Conservation (phyloP, 2,888 invertebrate genomes). For the Liodrosophila aerea region DNA sequence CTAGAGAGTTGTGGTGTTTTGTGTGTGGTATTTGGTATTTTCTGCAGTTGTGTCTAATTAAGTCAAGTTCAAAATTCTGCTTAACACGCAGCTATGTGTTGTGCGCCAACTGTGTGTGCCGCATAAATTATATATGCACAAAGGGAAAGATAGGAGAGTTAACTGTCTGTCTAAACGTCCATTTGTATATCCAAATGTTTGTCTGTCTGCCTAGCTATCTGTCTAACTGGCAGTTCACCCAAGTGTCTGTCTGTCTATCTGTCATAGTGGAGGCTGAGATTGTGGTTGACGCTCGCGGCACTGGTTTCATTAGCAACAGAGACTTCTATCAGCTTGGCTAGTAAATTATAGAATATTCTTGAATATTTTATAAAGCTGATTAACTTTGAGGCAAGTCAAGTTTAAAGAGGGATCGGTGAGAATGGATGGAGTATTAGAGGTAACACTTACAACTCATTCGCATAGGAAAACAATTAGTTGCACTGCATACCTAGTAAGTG, state of each 20-base stretch:
- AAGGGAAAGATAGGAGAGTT: background rate
- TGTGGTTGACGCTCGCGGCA: slow-evolving; percentile 25
- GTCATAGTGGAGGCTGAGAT: background rate
- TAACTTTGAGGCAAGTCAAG: slow-evolving; percentile 14
- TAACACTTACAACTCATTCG: slow-evolving; percentile 29
- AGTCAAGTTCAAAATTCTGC: slow-evolving; percentile 66
- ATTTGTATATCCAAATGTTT: slow-evolving; percentile 3
- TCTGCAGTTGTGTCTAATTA: slow-evolving; percentile 64
- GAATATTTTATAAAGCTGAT: slow-evolving; percentile 60
- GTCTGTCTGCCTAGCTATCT: slow-evolving; percentile 11
- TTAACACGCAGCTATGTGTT: slow-evolving; percentile 39
- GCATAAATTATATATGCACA: slow-evolving; percentile 59
- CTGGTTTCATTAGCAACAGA: slow-evolving; percentile 46
- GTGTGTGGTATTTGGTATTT: slow-evolving; percentile 49
- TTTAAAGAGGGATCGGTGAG: background rate
- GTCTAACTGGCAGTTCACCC: slow-evolving; percentile 4
- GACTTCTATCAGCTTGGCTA: slow-evolving; percentile 17
- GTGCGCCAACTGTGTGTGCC: slow-evolving; percentile 37
- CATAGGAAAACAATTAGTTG: slow-evolving; percentile 52
- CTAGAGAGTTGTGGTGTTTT: slow-evolving; percentile 23
- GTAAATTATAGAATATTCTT: slow-evolving; percentile 43
- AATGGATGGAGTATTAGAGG: slow-evolving; percentile 29
- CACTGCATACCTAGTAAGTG: slow-evolving; percentile 21
- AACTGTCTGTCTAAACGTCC: background rate
- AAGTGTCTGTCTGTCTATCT: slow-evolving; percentile 11